A percentile compares a stretch with the other conserved stretches of the same genome.
Evolutionary conservation across 2,113 vertebrate genomes (phyloP).

Genomic region (Glaucidium brasilianum): DNA sequence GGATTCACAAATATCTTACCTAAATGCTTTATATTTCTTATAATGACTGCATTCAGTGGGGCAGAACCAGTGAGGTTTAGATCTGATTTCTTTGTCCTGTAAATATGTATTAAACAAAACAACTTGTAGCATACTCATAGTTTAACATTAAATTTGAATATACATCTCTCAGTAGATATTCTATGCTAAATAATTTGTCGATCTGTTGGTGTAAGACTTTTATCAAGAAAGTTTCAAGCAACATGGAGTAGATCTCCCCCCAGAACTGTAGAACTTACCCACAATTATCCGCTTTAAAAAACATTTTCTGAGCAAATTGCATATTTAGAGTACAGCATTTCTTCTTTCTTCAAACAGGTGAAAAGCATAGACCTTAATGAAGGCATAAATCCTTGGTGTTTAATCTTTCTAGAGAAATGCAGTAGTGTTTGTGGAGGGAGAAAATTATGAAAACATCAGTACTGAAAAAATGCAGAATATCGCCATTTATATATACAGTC

Average conservation of each 20-base stretch:
- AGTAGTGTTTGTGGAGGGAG: not conserved
- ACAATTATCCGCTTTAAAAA: not conserved
- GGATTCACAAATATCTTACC: not conserved
- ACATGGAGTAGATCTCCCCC: not conserved
- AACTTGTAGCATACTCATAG: not conserved
- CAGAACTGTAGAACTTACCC: not conserved
- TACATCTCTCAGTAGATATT: not conserved
- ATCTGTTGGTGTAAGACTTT: not conserved
- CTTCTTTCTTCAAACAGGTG: not conserved
- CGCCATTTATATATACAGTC: not conserved
- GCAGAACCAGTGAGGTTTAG: too few relatives aligned
- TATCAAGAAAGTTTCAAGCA: not conserved
- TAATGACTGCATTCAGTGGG: not conserved
- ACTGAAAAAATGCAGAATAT: not conserved
- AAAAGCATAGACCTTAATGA: not conserved
- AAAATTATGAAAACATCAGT: not conserved
- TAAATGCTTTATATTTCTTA: not conserved
- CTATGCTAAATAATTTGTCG: not conserved
- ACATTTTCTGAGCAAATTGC: not conserved
- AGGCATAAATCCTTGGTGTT: not conserved
- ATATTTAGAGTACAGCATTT: not conserved
- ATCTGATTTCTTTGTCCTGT: not conserved
- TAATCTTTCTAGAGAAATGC: conserved; percentile 1
- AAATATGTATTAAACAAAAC: not conserved
- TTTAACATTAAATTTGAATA: not conserved